Conservation (phyloP, 2,888 invertebrate genomes). For the Agrochola macilenta region DNA sequence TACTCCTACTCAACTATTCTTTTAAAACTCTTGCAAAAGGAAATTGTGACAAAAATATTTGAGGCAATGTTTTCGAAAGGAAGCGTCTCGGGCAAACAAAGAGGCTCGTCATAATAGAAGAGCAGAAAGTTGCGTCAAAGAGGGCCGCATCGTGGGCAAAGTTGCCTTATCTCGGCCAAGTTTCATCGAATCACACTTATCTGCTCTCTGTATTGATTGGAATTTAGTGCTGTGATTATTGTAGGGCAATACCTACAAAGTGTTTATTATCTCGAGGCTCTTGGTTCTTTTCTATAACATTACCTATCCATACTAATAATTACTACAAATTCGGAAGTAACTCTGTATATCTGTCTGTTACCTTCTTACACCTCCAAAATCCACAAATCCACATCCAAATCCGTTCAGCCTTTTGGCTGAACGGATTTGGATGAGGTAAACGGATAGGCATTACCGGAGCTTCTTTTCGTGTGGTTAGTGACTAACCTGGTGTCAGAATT, state of each 20-base stretch:
- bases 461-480: too few relatives aligned
- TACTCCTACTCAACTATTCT: slow-evolving; percentile 73
- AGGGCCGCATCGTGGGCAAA: slow-evolving; percentile 72
- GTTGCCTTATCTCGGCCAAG: slow-evolving; percentile 81
- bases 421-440: not conserved
- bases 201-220: slow-evolving; percentile 81
- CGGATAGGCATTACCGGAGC: not conserved
- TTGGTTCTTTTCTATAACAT: slow-evolving; percentile 15
- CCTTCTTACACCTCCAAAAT: not conserved
- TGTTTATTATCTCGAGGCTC: slow-evolving; percentile 25
- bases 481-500: too few relatives aligned
- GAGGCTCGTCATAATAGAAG: slow-evolving; percentile 78
- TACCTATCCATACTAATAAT: not conserved
- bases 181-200: slow-evolving; percentile 83
- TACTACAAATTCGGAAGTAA: not conserved
- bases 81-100: slow-evolving; percentile 82
- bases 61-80: slow-evolving; percentile 80
- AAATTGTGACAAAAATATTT: slow-evolving; percentile 78
- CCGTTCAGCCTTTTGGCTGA: too few relatives aligned
- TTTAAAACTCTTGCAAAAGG: slow-evolving; percentile 70
- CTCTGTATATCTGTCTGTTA: not conserved
- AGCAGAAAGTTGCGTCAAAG: slow-evolving; percentile 79
- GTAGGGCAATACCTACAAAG: slow-evolving; percentile 36
- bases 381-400: too few relatives aligned
- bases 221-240: slow-evolving; percentile 67